These are phyloP conservation scores for Pachliopta kotzebuea DNA, from an alignment of 2,888 invertebrate species.

Conservation along the genomic window DNA sequence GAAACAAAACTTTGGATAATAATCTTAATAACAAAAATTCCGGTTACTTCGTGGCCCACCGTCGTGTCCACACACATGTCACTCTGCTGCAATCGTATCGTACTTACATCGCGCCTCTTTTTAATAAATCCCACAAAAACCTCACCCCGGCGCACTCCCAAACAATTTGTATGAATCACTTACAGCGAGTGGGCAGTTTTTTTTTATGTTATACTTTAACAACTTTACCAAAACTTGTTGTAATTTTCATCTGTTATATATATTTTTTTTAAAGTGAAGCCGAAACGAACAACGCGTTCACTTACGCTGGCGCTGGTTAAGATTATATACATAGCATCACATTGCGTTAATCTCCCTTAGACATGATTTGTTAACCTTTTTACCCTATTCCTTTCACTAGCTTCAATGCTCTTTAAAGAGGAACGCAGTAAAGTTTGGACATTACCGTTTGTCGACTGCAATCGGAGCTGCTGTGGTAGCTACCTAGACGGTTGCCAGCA, in stretches of 20 bases:
- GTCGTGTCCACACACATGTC: constrained; percentile 56
- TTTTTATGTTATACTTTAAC: constrained; percentile 14
- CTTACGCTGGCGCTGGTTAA: too few relatives aligned
- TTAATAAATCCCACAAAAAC: constrained; percentile 67
- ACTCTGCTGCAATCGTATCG: constrained; percentile 60
- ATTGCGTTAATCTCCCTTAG: too few relatives aligned
- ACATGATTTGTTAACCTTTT: too few relatives aligned
- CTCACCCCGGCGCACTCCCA: constrained; percentile 47
- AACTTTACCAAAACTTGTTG: background rate
- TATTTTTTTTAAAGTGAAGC: too few relatives aligned
- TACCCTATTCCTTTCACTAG: too few relatives aligned
- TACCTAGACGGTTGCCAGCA: too few relatives aligned
- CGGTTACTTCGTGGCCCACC: constrained; percentile 42
- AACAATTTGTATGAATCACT: constrained; percentile 54
- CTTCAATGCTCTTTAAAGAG: too few relatives aligned
- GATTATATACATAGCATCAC: too few relatives aligned
- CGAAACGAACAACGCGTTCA: too few relatives aligned
- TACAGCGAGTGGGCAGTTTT: constrained; percentile 29
- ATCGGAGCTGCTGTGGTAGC: too few relatives aligned
- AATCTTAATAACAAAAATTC: background rate
- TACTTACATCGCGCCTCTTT: constrained; percentile 67
- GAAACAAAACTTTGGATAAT: background rate
- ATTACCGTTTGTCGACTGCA: too few relatives aligned
- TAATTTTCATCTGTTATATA: background rate
- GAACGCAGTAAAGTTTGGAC: too few relatives aligned